These are phyloP conservation scores for Mesocricetus auratus DNA, from an alignment of 2,113 vertebrate genomes.

Conservation along the genomic window DNA sequence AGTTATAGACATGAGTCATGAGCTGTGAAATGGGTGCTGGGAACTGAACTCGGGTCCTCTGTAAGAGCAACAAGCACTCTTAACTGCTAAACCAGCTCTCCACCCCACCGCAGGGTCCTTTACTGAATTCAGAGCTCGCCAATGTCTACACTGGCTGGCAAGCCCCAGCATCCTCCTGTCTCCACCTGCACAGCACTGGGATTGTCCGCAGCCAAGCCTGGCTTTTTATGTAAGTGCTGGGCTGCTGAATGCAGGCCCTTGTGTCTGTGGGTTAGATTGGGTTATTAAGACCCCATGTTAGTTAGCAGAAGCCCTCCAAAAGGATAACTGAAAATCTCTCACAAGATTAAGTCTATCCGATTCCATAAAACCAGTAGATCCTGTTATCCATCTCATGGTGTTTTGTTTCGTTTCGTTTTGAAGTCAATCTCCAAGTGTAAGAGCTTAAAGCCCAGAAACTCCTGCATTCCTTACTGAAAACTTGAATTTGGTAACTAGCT, in stretches of 20 bases:
- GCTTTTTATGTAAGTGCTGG: background rate
- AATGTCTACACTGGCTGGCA: no score
- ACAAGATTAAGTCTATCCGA: background rate
- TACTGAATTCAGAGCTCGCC: background rate
- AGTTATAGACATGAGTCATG: background rate
- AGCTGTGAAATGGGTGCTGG: background rate
- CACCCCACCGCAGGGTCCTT: background rate
- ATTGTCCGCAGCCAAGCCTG: background rate
- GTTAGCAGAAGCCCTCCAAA: background rate
- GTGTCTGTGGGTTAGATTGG: background rate
- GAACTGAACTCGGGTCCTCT: background rate
- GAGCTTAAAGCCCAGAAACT: slow-evolving; percentile 7
- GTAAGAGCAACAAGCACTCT: background rate
- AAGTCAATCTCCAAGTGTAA: background rate
- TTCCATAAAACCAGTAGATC: background rate
- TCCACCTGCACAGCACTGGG: background rate
- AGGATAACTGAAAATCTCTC: background rate
- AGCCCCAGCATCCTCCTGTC: background rate
- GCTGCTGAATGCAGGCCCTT: background rate
- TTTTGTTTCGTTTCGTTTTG: no score
- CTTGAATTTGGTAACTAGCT: background rate
- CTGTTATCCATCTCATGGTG: background rate
- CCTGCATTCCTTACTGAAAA: background rate
- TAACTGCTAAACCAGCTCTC: background rate
- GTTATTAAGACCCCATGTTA: background rate